Conservation (phyloP, 2,888 invertebrate genomes). For the Oscheius sp. region DNA sequence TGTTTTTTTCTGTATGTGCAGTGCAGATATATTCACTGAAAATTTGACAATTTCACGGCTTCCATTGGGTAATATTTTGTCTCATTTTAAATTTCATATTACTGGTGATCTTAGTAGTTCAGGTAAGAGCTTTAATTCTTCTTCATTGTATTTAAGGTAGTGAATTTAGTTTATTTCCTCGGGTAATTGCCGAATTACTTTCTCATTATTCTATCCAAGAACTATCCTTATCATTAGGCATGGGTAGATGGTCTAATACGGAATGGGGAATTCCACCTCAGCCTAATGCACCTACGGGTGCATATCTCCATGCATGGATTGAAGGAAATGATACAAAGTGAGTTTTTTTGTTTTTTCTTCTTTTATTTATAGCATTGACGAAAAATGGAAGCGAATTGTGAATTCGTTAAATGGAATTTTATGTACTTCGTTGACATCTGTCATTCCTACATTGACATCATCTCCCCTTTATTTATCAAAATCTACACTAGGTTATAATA, state of each 20-base stretch:
- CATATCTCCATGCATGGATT: conserved; percentile 94
- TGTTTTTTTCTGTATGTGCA: no score
- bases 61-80: conserved; percentile 26
- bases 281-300: conserved; percentile 89
- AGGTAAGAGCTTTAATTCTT: not conserved
- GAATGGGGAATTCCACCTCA: conserved; percentile 88
- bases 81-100: conserved; percentile 33
- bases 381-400: conserved; percentile 85
- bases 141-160: conserved; percentile 1
- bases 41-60: conserved; percentile 32
- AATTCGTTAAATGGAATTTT: conserved; percentile 91
- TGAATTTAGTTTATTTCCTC: conserved; percentile 26
- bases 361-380: conserved; percentile 77
- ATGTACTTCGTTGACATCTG: conserved; percentile 94
- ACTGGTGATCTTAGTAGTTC: conserved; percentile 5
- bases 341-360: conserved; percentile 9
- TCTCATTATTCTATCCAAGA: conserved; percentile 85
- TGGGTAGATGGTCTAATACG: conserved; percentile 83
- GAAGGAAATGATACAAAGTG: conserved; percentile 65
- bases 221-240: conserved; percentile 87
- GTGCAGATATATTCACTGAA: conserved; percentile 30
- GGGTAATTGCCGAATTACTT: conserved; percentile 61
- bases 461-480: conserved; percentile 79
- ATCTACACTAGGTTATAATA: not conserved
- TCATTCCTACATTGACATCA: conserved; percentile 84